Evolutionary conservation across 1,140 invertebrate genomes (phyloP).

Genomic region (Hycleus phaleratus): DNA sequence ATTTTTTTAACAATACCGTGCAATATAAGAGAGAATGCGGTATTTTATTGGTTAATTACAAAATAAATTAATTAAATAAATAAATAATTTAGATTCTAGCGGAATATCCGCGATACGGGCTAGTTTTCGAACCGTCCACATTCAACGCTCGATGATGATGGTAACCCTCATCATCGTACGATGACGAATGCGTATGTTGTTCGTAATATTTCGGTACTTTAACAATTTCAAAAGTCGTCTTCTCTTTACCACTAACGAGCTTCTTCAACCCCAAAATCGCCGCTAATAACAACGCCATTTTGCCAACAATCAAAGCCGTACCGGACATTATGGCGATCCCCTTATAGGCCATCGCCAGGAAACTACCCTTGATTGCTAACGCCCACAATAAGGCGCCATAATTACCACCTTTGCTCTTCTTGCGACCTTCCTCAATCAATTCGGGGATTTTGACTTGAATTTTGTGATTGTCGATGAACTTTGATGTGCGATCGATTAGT

Average conservation of each 20-base stretch:
- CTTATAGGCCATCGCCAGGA: constrained; percentile 66
- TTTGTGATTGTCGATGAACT: constrained; percentile 53
- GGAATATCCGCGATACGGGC: not conserved
- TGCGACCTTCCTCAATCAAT: constrained; percentile 49
- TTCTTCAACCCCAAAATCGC: constrained; percentile 71
- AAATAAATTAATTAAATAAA: not conserved
- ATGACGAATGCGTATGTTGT: constrained; percentile 65
- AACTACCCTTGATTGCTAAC: constrained; percentile 57
- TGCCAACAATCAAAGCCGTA: constrained; percentile 64
- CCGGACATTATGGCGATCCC: constrained; percentile 63
- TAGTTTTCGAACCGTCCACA: not conserved
- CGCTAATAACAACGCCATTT: constrained; percentile 66
- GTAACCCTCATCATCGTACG: constrained; percentile 55
- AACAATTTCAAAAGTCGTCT: constrained; percentile 76
- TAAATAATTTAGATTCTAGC: not conserved
- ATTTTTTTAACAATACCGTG: not conserved
- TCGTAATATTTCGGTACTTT: constrained; percentile 74
- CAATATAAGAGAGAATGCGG: not conserved
- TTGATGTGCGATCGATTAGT: constrained; percentile 48
- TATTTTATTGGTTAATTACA: not conserved
- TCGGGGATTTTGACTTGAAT: constrained; percentile 49
- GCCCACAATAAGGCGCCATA: constrained; percentile 52
- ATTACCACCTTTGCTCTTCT: constrained; percentile 43
- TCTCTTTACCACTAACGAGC: constrained; percentile 58
- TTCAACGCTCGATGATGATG: constrained; percentile 46